These are phyloP conservation scores for Acromyrmex charruanus DNA, from an alignment of 1,140 invertebrate genomes.

Conservation along the genomic window DNA sequence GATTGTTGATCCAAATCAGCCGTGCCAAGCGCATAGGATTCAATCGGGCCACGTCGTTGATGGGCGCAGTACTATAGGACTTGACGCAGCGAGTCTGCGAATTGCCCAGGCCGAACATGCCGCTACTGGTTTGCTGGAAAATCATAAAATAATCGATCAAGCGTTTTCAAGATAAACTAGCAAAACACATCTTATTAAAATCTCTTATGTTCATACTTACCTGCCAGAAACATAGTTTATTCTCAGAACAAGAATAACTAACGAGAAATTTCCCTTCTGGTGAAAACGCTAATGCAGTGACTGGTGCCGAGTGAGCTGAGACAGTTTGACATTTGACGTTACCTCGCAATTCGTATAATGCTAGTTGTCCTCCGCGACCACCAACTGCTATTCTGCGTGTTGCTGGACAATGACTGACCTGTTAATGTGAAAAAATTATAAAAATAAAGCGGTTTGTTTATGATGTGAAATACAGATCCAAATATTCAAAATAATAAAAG, in stretches of 20 bases:
- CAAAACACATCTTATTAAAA: background rate
- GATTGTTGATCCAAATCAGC: conserved; percentile 96
- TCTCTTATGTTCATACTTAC: conserved; percentile 87
- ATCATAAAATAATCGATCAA: background rate
- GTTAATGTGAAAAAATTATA: conserved; percentile 24
- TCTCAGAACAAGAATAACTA: conserved; percentile 98
- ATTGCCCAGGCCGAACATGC: conserved; percentile 96
- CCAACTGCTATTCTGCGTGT: conserved; percentile 98
- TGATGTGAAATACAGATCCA: background rate
- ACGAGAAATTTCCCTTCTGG: conserved; percentile 99
- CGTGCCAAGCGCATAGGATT: conserved; percentile 95
- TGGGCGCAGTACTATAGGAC: conserved; percentile 96
- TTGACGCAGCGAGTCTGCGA: conserved; percentile 97
- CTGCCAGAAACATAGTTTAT: conserved; percentile 99
- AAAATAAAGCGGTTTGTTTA: conserved; percentile 4
- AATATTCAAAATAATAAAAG: background rate
- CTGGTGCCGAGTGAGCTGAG: conserved; percentile 94
- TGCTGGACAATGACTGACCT: conserved; percentile 94
- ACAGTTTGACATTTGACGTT: conserved; percentile 96
- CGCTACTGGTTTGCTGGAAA: conserved; percentile 89
- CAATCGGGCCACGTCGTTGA: conserved; percentile 94
- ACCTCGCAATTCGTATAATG: conserved; percentile 98
- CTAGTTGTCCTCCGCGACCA: conserved; percentile 95
- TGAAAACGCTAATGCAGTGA: conserved; percentile 97
- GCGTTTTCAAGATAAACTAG: conserved; percentile 39